These are phyloP conservation scores for Polyploca ridens DNA, from an alignment of 2,888 invertebrate genomes.

Conservation along the genomic window DNA sequence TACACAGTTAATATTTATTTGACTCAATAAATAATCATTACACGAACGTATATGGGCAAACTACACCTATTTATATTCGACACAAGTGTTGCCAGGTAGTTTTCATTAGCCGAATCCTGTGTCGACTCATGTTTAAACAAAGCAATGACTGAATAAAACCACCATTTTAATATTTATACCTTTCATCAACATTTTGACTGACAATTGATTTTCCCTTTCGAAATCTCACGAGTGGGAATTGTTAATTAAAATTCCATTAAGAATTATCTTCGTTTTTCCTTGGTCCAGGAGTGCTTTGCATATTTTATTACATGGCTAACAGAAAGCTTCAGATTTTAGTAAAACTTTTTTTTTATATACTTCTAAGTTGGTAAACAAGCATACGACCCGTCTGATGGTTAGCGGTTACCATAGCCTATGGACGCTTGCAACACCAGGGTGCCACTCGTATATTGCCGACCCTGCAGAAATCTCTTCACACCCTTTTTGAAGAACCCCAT, in stretches of 20 bases:
- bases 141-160: conserved; percentile 15
- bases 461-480: too few species aligned
- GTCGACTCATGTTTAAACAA: conserved; percentile 27
- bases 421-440: too few species aligned
- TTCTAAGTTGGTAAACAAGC: too few species aligned
- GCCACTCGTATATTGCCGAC: too few species aligned
- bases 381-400: too few species aligned
- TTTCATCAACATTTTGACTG: conserved; percentile 31
- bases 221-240: conserved; percentile 26
- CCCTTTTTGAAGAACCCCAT: too few species aligned
- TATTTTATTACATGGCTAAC: too few species aligned
- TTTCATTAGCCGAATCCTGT: conserved; percentile 38
- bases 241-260: conserved; percentile 21
- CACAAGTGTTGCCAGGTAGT: conserved; percentile 19
- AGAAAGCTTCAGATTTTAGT: background rate
- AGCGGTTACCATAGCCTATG: too few species aligned
- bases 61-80: conserved; percentile 5
- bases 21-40: conserved; percentile 8
- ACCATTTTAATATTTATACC: conserved; percentile 37
- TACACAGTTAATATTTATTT: background rate
- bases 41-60: conserved; percentile 8
- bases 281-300: background rate
- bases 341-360: too few species aligned
- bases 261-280: background rate
- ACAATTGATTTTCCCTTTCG: conserved; percentile 43